Evolutionary conservation across 1,140 invertebrate species (phyloP).

Genomic region (Cyrtorhinus lividipennis): DNA sequence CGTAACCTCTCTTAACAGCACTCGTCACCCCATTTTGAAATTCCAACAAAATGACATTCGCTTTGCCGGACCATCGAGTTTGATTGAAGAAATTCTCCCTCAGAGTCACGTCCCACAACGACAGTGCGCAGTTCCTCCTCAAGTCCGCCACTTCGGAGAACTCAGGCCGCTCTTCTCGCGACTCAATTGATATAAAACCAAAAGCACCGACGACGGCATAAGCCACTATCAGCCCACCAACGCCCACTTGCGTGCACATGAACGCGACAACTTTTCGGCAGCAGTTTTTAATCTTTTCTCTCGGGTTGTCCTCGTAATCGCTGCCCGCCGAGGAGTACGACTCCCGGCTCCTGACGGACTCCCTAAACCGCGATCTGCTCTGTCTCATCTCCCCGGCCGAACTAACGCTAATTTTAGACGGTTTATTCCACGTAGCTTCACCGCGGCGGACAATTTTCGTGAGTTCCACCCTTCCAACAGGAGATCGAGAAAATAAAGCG

Average conservation of each 20-base stretch:
- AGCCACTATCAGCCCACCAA: slow-evolving; percentile 83
- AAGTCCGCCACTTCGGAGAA: slow-evolving; percentile 34
- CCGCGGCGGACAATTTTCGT: too few relatives aligned
- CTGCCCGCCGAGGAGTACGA: slow-evolving; percentile 49
- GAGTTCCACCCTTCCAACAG: too few relatives aligned
- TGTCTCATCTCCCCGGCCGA: not conserved
- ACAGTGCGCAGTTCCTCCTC: slow-evolving; percentile 39
- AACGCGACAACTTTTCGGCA: slow-evolving; percentile 71
- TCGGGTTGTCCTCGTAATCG: slow-evolving; percentile 42
- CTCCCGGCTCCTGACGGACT: slow-evolving; percentile 46
- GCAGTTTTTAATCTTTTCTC: slow-evolving; percentile 62
- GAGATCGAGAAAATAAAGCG: too few relatives aligned
- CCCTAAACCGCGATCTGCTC: slow-evolving; percentile 21
- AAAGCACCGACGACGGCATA: slow-evolving; percentile 91
- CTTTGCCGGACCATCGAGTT: slow-evolving; percentile 48
- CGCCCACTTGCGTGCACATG: slow-evolving; percentile 88
- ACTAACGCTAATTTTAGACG: slow-evolving; percentile 3
- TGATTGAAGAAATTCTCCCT: slow-evolving; percentile 61
- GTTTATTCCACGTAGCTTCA: too few relatives aligned
- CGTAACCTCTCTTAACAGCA: slow-evolving; percentile 59
- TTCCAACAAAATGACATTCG: slow-evolving; percentile 45
- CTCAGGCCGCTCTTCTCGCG: slow-evolving; percentile 43
- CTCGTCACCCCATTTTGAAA: slow-evolving; percentile 58
- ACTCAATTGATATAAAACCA: slow-evolving; percentile 77
- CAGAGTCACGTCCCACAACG: slow-evolving; percentile 59